A percentile compares a stretch with the other conserved stretches of the same genome.
Evolutionary conservation across 2,113 vertebrate genomes (phyloP).

Genomic region (Redunca redunca): DNA sequence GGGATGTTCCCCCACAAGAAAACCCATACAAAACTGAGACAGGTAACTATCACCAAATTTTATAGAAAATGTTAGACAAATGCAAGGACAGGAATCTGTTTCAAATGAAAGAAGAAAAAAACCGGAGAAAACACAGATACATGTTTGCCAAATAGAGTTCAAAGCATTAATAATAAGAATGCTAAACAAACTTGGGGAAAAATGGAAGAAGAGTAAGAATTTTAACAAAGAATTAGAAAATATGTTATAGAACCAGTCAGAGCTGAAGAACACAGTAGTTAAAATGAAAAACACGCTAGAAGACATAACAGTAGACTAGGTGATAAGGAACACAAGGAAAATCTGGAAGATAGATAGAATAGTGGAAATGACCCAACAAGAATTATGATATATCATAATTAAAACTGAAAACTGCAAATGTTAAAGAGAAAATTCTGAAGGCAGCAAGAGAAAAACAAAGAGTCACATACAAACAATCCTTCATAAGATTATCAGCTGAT

Average conservation of each 20-base stretch:
- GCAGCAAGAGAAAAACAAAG: neutral
- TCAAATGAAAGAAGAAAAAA: neutral
- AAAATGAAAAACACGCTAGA: neutral
- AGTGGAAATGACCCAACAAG: neutral
- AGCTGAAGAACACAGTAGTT: neutral
- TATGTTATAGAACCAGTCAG: neutral
- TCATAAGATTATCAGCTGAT: neutral
- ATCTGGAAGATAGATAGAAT: neutral
- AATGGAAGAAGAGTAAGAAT: neutral
- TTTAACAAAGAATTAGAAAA: neutral
- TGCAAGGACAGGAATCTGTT: neutral
- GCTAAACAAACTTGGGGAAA: accelerated
- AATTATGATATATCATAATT: neutral
- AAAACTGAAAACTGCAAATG: neutral
- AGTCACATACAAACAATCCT: neutral
- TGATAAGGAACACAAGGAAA: neutral
- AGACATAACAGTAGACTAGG: neutral
- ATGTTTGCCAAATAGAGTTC: neutral
- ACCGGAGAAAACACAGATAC: neutral
- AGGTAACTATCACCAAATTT: neutral
- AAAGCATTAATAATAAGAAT: neutral
- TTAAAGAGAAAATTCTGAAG: neutral
- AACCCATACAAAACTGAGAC: neutral
- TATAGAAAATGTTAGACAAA: neutral
- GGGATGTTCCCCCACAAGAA: neutral